Evolutionary conservation across 1,140 invertebrate species (phyloP).

Genomic region (Tetramorium parvispinum): DNA sequence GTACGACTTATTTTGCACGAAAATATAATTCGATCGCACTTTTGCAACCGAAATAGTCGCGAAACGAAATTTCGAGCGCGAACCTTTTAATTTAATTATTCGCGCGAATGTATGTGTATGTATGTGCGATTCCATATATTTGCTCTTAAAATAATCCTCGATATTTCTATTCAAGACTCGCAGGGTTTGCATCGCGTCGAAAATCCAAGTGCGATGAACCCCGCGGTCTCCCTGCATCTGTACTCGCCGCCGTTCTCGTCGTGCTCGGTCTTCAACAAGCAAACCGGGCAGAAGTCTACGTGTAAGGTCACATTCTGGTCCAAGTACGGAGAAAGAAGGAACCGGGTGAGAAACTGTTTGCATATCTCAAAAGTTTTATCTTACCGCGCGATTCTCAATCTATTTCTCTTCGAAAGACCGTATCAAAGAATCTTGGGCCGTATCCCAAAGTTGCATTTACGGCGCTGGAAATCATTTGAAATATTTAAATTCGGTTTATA

Average conservation of each 20-base stretch:
- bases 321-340: conserved; percentile 91
- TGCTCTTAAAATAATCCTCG: background rate
- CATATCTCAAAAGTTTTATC: conserved; percentile 8
- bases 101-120: too few species aligned
- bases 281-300: conserved; percentile 91
- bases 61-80: background rate
- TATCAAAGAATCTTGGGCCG: conserved; percentile 12
- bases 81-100: background rate
- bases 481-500: conserved; percentile 13
- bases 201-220: conserved; percentile 95
- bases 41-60: background rate
- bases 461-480: background rate
- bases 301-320: conserved; percentile 96
- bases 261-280: conserved; percentile 96
- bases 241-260: conserved; percentile 97
- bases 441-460: background rate
- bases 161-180: conserved; percentile 89
- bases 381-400: background rate
- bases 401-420: background rate
- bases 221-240: conserved; percentile 96
- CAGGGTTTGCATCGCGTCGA: conserved; percentile 98
- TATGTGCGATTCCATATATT: too few species aligned
- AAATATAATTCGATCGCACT: background rate
- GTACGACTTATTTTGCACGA: background rate
- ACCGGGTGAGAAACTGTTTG: conserved; percentile 79